These are phyloP conservation scores for Symphodus melops DNA, from an alignment of 2,113 vertebrate species.

Conservation along the genomic window DNA sequence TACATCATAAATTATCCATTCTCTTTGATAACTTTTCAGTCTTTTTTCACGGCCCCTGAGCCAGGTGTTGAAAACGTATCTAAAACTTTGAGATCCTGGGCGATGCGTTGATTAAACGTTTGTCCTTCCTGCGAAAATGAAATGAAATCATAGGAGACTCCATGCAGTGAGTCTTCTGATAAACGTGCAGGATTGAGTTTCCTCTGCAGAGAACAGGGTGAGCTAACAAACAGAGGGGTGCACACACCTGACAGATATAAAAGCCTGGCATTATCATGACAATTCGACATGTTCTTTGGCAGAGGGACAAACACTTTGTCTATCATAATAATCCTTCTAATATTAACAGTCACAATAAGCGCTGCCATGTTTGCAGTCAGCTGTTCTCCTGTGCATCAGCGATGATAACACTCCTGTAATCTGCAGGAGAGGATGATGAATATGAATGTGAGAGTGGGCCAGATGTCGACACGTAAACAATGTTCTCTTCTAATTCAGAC, in stretches of 20 bases:
- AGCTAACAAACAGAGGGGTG: conserved; percentile 4
- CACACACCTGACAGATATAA: not conserved
- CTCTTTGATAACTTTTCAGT: too few species aligned
- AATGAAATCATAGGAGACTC: not conserved
- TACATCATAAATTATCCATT: too few species aligned
- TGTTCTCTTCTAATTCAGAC: not conserved
- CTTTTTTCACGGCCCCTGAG: too few species aligned
- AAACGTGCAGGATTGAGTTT: not conserved
- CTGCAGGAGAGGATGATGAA: conserved; percentile 7
- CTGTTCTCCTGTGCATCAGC: not conserved
- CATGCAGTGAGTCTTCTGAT: not conserved
- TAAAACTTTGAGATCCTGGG: not conserved
- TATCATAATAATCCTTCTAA: not conserved
- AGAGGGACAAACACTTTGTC: not conserved
- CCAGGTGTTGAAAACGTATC: too few species aligned
- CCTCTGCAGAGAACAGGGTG: not conserved
- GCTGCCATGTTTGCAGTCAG: not conserved
- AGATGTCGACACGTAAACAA: not conserved
- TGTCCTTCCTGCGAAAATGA: not conserved
- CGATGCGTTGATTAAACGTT: not conserved
- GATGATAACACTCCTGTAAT: not conserved
- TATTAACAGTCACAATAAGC: conserved; percentile 16
- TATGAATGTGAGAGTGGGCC: conserved; percentile 10
- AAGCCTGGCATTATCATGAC: conserved; percentile 8
- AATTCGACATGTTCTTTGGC: conserved; percentile 29